Conservation (phyloP, 2,113 vertebrate species). For the Bufo gargarizans region DNA sequence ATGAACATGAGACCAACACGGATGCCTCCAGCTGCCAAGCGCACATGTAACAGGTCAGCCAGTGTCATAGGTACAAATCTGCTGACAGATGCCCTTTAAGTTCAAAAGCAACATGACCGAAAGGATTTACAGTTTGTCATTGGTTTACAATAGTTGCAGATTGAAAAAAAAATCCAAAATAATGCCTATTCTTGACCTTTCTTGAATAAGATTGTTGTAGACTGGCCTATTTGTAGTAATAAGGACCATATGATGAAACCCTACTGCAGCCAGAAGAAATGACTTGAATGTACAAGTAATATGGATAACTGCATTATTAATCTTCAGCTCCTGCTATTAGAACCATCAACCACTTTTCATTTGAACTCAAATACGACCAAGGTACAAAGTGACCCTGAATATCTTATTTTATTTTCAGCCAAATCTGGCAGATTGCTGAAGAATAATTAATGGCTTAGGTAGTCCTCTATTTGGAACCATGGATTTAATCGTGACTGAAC, state of each 20-base stretch:
- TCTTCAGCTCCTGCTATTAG: not conserved
- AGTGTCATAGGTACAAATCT: too few species aligned
- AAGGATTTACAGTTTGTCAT: too few species aligned
- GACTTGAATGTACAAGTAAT: not conserved
- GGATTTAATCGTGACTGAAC: conserved; percentile 52
- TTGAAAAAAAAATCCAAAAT: too few species aligned
- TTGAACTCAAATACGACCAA: conserved; percentile 5
- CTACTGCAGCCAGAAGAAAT: conserved; percentile 5
- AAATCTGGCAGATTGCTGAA: conserved; percentile 52
- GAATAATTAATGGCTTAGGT: conserved; percentile 58
- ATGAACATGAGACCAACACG: too few species aligned
- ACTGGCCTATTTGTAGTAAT: not conserved
- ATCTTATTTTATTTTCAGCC: conserved; percentile 45
- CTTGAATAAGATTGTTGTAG: not conserved
- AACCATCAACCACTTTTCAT: not conserved
- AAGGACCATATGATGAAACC: not conserved
- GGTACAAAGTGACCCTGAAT: conserved; percentile 28
- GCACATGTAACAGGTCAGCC: too few species aligned
- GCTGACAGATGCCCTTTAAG: too few species aligned
- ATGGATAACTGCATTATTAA: conserved; percentile 20
- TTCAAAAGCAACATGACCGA: too few species aligned
- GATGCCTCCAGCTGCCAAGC: too few species aligned
- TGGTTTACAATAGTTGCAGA: too few species aligned
- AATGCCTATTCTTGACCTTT: not conserved
- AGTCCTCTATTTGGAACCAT: conserved; percentile 50